Conservation (phyloP, 92 coral and sea anemone genomes). For the Zoanthus solanderi region DNA sequence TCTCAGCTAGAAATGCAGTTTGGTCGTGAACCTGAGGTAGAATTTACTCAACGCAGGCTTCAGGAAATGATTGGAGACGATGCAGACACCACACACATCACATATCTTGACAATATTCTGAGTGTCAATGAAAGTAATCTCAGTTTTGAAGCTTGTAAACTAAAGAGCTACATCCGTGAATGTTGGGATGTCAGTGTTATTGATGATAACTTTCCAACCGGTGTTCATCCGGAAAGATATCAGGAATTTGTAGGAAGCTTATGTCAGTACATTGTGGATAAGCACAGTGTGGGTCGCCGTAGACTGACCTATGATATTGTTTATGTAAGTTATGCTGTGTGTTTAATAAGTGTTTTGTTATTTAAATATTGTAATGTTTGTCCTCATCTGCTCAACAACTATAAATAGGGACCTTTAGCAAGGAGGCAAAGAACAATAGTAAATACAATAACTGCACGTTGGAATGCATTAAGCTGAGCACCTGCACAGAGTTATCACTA, state of each 20-base stretch:
- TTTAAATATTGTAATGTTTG: too few relatives aligned
- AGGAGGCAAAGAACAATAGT: too few relatives aligned
- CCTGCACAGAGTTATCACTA: too few relatives aligned
- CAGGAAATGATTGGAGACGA: slow-evolving; percentile 70
- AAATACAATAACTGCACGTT: too few relatives aligned
- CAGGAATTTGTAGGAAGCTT: slow-evolving; percentile 89
- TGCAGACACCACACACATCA: slow-evolving; percentile 53
- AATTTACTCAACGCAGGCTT: slow-evolving; percentile 53
- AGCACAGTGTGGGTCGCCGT: slow-evolving; percentile 63
- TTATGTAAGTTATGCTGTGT: slow-evolving; percentile 68
- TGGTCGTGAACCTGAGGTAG: slow-evolving; percentile 66
- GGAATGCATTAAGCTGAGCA: too few relatives aligned
- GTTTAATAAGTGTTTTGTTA: too few relatives aligned
- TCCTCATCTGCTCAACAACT: too few relatives aligned
- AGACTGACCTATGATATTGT: slow-evolving; percentile 78
- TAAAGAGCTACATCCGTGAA: slow-evolving; percentile 83
- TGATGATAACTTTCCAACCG: slow-evolving; percentile 85
- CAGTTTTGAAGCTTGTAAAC: slow-evolving; percentile 80
- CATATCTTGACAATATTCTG: slow-evolving; percentile 68
- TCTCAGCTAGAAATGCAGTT: slow-evolving; percentile 82
- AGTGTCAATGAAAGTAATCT: slow-evolving; percentile 57
- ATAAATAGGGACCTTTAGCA: too few relatives aligned
- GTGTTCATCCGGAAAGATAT: slow-evolving; percentile 86
- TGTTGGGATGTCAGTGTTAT: slow-evolving; percentile 87
- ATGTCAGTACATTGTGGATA: slow-evolving; percentile 87